Conservation (phyloP, 2,888 invertebrate species). For the Ectobius pallidus region DNA sequence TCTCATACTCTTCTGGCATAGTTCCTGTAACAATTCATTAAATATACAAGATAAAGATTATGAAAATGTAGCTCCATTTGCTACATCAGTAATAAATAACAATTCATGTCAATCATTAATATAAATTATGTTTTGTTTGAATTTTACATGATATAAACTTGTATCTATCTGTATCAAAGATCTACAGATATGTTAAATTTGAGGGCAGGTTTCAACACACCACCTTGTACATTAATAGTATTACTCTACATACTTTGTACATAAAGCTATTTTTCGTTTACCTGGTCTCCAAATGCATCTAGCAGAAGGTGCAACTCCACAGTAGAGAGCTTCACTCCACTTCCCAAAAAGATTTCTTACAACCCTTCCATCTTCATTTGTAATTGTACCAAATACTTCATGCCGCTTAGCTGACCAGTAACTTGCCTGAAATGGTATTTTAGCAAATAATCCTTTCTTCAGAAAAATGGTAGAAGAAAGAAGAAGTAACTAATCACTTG, state of each 20-base stretch:
- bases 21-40: slow-evolving; percentile 59
- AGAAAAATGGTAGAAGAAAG: not conserved
- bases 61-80: too few relatives aligned
- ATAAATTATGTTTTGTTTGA: too few relatives aligned
- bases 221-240: too few relatives aligned
- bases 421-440: slow-evolving; percentile 61
- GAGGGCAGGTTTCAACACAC: too few relatives aligned
- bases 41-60: not conserved
- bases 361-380: slow-evolving; percentile 62
- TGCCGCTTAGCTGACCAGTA: slow-evolving; percentile 81
- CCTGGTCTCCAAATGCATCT: slow-evolving; percentile 80
- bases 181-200: too few relatives aligned
- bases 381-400: slow-evolving; percentile 70
- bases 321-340: slow-evolving; percentile 82
- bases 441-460: too few relatives aligned
- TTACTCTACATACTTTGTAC: too few relatives aligned
- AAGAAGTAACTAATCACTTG: not conserved
- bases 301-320: slow-evolving; percentile 73
- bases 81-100: too few relatives aligned
- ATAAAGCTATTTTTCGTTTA: slow-evolving; percentile 47
- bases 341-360: slow-evolving; percentile 73
- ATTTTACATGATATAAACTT: too few relatives aligned
- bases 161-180: too few relatives aligned
- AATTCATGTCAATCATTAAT: too few relatives aligned
- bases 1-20: slow-evolving; percentile 78